Percentiles rank a stretch among this genome's conserved stretches.
phyloP scores from a whole-genome alignment of 2,797 vertebrate genomes.

The Chiroxiphia lanceolata region DNA sequence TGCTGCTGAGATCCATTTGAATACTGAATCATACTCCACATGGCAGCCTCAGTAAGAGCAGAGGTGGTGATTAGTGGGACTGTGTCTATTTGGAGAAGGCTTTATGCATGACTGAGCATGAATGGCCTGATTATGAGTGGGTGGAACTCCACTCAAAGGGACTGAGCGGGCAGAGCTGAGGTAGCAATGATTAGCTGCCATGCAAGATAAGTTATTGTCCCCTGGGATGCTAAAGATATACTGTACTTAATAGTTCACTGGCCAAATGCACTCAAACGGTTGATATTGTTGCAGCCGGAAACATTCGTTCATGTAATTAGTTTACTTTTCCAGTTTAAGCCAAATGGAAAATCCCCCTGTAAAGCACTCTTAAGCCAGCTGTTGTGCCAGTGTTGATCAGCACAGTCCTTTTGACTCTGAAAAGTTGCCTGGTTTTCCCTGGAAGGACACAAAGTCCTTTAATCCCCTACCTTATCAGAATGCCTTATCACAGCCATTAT shows the following conservation, averaged over 20 bases:
- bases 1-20: background rate
- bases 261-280: background rate
- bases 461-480: background rate
- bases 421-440: background rate
- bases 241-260: conserved; percentile 41
- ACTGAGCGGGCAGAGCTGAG: background rate
- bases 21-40: background rate
- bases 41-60: background rate
- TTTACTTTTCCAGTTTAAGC: conserved; percentile 34
- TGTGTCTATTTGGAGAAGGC: conserved; percentile 2
- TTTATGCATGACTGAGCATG: background rate
- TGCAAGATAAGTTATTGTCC: background rate
- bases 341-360: conserved; percentile 35
- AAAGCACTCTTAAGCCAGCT: background rate
- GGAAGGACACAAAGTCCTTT: background rate
- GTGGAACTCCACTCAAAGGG: background rate
- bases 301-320: conserved; percentile 23
- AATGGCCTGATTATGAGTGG: conserved; percentile 16
- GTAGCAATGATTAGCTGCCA: conserved; percentile 58
- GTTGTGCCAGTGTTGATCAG: background rate
- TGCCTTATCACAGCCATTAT: background rate
- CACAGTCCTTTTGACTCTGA: conserved; percentile 15
- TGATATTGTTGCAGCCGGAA: background rate
- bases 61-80: conserved; percentile 10
- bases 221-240: conserved; percentile 15